Conservation (phyloP, 2,888 invertebrate genomes). For the Limnephilus marmoratus region DNA sequence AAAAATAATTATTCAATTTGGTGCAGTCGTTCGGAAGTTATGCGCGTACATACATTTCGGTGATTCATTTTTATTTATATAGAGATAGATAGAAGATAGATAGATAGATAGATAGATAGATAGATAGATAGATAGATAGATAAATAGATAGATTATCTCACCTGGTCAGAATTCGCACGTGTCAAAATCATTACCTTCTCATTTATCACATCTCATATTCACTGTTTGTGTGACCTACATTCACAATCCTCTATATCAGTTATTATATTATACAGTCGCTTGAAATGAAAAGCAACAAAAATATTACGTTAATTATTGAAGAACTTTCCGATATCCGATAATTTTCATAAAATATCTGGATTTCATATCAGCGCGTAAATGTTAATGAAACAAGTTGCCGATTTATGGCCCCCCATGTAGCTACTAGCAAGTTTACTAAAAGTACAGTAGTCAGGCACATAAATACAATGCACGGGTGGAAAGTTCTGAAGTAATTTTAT, state of each 20-base stretch:
- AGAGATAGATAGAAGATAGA: no score
- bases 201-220: neutral
- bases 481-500: slow-evolving; percentile 43
- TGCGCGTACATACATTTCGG: no score
- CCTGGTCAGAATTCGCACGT: neutral
- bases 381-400: slow-evolving; percentile 27
- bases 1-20: no score
- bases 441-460: slow-evolving; percentile 30
- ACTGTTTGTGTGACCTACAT: neutral
- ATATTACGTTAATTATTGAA: neutral
- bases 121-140: no score
- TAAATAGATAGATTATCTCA: no score
- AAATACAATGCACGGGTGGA: slow-evolving; percentile 43
- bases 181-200: neutral
- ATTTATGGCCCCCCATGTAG: slow-evolving; percentile 18
- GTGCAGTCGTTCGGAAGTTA: no score
- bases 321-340: neutral
- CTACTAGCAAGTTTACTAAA: neutral
- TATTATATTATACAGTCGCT: neutral
- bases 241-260: neutral
- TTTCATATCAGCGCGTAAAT: neutral
- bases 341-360: neutral
- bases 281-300: neutral
- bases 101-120: no score
- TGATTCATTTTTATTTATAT: no score